Percentiles rank a stretch among this genome's conserved stretches.
phyloP scores from a whole-genome alignment of 1,140 invertebrate genomes.

The Rhopalosiphum maidis region DNA sequence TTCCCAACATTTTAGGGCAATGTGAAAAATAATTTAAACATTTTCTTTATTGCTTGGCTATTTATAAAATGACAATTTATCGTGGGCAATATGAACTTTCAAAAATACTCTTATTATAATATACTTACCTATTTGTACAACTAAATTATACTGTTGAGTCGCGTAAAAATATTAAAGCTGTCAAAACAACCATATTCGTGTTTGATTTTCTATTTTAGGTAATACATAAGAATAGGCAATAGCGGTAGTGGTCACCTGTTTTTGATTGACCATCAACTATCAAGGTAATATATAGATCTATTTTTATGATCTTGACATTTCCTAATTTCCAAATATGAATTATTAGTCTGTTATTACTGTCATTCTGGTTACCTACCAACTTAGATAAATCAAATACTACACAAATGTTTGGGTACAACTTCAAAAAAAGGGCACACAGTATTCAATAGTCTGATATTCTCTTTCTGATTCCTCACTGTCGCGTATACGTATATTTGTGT shows the following conservation, averaged over 20 bases:
- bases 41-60: background rate
- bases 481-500: background rate
- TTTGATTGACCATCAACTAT: background rate
- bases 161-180: background rate
- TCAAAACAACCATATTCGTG: background rate
- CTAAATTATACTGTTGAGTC: background rate
- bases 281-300: background rate
- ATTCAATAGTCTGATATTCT: background rate
- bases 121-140: background rate
- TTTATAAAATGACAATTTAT: background rate
- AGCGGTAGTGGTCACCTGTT: background rate
- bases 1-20: background rate
- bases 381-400: background rate
- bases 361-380: background rate
- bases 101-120: background rate
- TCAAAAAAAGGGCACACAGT: background rate
- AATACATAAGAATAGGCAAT: background rate
- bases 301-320: background rate
- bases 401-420: background rate
- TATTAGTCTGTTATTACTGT: background rate
- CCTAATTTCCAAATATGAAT: background rate
- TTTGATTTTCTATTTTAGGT: background rate
- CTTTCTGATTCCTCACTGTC: background rate
- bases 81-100: background rate
- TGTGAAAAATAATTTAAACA: background rate